These are phyloP conservation scores for Zonitis immaculata DNA, from an alignment of 2,888 invertebrate species.

Conservation along the genomic window DNA sequence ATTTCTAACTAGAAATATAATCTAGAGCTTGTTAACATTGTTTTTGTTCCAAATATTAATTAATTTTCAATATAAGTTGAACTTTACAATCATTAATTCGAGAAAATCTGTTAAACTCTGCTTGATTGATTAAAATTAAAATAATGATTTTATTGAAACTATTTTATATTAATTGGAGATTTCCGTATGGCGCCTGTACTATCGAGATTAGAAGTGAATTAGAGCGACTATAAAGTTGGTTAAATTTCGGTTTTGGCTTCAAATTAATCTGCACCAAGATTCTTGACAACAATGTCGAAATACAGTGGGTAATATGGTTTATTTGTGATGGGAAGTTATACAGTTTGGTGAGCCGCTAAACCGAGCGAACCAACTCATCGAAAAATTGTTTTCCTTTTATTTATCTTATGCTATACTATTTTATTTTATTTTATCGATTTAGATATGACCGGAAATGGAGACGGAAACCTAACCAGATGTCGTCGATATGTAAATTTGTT, in stretches of 20 bases:
- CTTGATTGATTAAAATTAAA: neutral
- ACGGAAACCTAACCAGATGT: neutral
- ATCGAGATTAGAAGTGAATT: too few relatives aligned
- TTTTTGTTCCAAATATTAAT: neutral
- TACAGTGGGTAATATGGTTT: neutral
- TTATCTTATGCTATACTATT: slow-evolving; percentile 28
- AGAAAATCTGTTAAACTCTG: neutral
- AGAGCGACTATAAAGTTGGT: neutral
- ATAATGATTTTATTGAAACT: neutral
- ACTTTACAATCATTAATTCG: neutral
- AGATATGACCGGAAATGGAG: neutral
- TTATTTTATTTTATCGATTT: slow-evolving; percentile 21
- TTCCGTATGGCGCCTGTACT: too few relatives aligned
- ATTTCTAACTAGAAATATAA: neutral
- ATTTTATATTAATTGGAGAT: too few relatives aligned
- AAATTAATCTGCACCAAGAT: neutral
- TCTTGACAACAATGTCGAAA: neutral
- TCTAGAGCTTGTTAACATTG: too few relatives aligned
- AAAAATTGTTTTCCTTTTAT: slow-evolving; percentile 14
- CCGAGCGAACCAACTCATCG: slow-evolving; percentile 15
- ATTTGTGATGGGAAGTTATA: slow-evolving; percentile 4
- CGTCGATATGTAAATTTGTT: neutral
- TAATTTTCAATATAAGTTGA: neutral
- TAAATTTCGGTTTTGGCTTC: neutral
- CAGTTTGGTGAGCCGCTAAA: slow-evolving; percentile 17